phyloP scores from a whole-genome alignment of 2,113 vertebrate species.

The Cricetomys ansorgei region DNA sequence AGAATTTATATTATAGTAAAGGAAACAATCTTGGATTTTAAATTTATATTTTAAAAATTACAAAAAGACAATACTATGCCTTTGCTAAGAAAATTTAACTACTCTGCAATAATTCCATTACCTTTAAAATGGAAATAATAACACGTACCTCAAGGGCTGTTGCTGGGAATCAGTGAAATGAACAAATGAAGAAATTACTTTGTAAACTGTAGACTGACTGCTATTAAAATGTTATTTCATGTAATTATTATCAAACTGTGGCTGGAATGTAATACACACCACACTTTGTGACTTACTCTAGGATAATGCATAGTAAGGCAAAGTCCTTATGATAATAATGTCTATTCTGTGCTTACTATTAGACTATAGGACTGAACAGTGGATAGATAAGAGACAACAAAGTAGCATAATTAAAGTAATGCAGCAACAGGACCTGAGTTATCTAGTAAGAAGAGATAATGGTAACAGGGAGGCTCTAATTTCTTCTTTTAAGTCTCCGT shows the following conservation, averaged over 20 bases:
- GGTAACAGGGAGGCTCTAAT: not conserved
- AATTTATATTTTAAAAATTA: constrained; percentile 11
- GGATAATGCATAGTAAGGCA: not conserved
- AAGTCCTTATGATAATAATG: not conserved
- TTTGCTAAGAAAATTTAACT: not conserved
- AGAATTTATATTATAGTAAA: not conserved
- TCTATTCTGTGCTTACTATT: constrained; percentile 21
- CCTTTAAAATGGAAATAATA: not conserved
- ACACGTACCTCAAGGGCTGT: not conserved
- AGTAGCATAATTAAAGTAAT: not conserved
- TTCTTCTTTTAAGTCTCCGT: not conserved
- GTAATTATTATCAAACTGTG: constrained; percentile 23
- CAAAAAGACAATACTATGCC: not conserved
- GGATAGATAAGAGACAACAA: not conserved
- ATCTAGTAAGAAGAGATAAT: not conserved
- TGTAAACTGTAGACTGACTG: not conserved
- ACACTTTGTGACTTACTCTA: not conserved
- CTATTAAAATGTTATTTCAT: constrained; percentile 26
- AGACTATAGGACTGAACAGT: not conserved
- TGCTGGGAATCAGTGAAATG: not conserved
- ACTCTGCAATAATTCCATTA: not conserved
- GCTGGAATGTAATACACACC: not conserved
- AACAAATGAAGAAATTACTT: constrained; percentile 6
- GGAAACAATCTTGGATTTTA: not conserved
- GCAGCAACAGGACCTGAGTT: not conserved